Conservation (phyloP, 2,113 vertebrate species). For the Numida meleagris region DNA sequence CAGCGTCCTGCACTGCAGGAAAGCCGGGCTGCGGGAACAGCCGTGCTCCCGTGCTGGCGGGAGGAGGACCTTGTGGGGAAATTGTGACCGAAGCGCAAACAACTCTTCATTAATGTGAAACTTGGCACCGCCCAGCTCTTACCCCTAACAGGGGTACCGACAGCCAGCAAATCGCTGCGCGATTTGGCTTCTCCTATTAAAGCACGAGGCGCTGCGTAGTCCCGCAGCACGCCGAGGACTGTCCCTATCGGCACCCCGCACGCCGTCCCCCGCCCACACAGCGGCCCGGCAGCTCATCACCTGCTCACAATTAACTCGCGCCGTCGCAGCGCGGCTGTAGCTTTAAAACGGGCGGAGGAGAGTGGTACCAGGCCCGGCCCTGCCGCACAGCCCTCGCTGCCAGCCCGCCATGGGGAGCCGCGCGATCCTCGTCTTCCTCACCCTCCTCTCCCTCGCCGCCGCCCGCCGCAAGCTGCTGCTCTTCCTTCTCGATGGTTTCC, state of each 20-base stretch:
- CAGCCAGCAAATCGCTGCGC: neutral
- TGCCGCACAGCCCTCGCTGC: neutral
- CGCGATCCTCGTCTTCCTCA: slow-evolving; percentile 5
- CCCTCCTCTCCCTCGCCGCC: neutral
- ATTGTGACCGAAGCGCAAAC: neutral
- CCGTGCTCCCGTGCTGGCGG: neutral
- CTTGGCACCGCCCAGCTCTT: neutral
- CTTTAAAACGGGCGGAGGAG: slow-evolving; percentile 74
- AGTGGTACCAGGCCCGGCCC: slow-evolving; percentile 50
- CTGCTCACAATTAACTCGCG: neutral
- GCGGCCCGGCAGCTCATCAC: neutral
- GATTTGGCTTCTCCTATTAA: neutral
- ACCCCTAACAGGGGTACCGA: neutral
- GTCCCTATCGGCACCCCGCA: neutral
- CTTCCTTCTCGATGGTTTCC: slow-evolving; percentile 92
- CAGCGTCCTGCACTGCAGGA: too few relatives aligned
- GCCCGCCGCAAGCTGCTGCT: slow-evolving; percentile 82
- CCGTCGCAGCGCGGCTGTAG: slow-evolving; percentile 54
- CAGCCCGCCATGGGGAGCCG: slow-evolving; percentile 53
- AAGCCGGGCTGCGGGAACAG: too few relatives aligned
- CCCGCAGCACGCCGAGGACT: neutral
- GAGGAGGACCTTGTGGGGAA: neutral
- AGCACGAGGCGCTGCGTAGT: neutral
- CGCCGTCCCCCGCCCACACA: neutral
- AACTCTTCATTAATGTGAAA: neutral